A percentile compares a stretch with the other conserved stretches of the same genome.
Evolutionary conservation across 2,888 invertebrate species (phyloP).

Genomic region (Andrena bucephala): DNA sequence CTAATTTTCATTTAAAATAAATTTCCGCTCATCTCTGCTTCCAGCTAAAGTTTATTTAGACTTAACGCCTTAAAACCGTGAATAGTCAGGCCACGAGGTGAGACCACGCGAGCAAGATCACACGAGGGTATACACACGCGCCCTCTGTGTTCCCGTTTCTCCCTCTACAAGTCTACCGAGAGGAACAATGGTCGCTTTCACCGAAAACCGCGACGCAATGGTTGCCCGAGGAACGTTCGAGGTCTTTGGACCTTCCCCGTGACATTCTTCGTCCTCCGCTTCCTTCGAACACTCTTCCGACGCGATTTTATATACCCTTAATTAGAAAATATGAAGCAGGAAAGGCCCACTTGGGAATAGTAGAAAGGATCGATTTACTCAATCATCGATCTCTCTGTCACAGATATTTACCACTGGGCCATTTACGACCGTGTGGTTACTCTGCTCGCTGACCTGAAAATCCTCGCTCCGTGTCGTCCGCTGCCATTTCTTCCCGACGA

Average conservation of each 20-base stretch:
- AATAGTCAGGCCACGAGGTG: too few relatives aligned
- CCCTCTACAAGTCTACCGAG: background rate
- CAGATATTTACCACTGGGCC: background rate
- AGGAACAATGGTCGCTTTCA: slow-evolving; percentile 6
- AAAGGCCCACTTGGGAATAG: background rate
- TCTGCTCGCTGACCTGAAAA: slow-evolving; percentile 5
- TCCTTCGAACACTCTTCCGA: background rate
- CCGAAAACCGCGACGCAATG: background rate
- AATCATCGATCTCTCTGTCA: background rate
- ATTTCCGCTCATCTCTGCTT: too few relatives aligned
- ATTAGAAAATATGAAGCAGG: background rate
- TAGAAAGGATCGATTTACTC: background rate
- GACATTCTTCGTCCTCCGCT: background rate
- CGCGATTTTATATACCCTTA: background rate
- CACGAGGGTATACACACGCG: too few relatives aligned
- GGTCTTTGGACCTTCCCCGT: slow-evolving; percentile 1
- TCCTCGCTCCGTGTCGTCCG: background rate
- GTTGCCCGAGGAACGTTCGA: background rate
- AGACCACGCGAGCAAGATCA: too few relatives aligned
- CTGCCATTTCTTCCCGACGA: background rate
- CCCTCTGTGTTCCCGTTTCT: background rate
- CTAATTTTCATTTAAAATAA: too few relatives aligned
- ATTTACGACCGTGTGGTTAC: background rate
- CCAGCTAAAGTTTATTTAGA: too few relatives aligned
- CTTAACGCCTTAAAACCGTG: too few relatives aligned